These are phyloP conservation scores for Phania funesta DNA, from an alignment of 2,888 invertebrate species.

Conservation along the genomic window DNA sequence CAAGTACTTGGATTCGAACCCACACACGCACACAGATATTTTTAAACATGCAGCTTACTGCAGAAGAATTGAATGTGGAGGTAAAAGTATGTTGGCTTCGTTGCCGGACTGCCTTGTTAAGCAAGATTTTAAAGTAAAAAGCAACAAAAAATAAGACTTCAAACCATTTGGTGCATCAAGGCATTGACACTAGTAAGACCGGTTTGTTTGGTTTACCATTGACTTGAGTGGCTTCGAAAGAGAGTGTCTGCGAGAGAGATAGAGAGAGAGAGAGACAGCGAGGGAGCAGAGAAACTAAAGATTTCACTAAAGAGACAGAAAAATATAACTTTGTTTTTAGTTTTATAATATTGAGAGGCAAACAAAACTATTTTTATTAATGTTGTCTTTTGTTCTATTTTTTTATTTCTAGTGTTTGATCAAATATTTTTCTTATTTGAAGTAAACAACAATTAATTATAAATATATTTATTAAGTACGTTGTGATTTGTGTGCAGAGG, in stretches of 20 bases:
- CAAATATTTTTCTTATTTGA: too few relatives aligned
- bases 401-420: too few relatives aligned
- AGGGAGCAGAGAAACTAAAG: neutral
- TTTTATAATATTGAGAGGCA: neutral
- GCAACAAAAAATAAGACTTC: slow-evolving; percentile 70
- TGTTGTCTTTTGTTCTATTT: neutral
- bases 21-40: neutral
- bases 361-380: neutral
- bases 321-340: neutral
- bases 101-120: slow-evolving; percentile 51
- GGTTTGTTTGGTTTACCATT: slow-evolving; percentile 74
- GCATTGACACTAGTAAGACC: slow-evolving; percentile 77
- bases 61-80: slow-evolving; percentile 33
- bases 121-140: slow-evolving; percentile 64
- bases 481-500: too few relatives aligned
- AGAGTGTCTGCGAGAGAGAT: slow-evolving; percentile 7
- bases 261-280: neutral
- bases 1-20: neutral
- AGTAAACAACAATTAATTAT: too few relatives aligned
- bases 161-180: slow-evolving; percentile 71
- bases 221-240: slow-evolving; percentile 55
- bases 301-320: neutral
- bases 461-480: too few relatives aligned
- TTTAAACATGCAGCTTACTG: slow-evolving; percentile 14
- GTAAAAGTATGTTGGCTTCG: slow-evolving; percentile 46